Base-by-base conservation (phyloP, 2,113 vertebrate genomes). In the Etheostoma spectabile region DNA sequence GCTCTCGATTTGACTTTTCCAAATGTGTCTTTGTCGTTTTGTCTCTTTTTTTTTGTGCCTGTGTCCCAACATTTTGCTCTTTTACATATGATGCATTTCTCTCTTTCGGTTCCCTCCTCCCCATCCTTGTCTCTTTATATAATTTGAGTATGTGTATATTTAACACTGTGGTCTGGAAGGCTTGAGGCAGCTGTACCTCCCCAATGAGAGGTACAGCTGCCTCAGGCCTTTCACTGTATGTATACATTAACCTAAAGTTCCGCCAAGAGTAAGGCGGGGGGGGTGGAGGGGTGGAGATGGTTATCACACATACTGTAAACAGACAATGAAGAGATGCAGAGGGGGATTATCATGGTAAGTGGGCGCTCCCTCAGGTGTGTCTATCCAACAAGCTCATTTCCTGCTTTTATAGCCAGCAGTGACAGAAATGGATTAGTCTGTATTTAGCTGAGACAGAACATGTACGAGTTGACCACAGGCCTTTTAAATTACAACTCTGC, bases 221-320 rank as follows among this genome's bases (percentile, higher is more conserved):
- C 30, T 84, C 80, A 80, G 48, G 63, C 60, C 55, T 55, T 69
- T 77, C 7, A 11, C 65, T 33, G 63, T 79, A 53, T 90, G 86
- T 92, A 85, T 89, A 92, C 84, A 85, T 89, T 83, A 85, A 71
- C 77, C 67, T 22, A 76, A 67, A 88, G 89, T 90, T 92, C 85
- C 90, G 74, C 87, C 80, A 86, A 83, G 74, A 92, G 85, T 89
- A 81, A 85, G 78, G n/a, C n/a, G 45, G 1, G 24, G 61, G 53
- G 67, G 79, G 42, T 63, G 55, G 52, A 68, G 81, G 52, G 77
- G 53, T 48, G 56, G 69, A 80, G 80, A 84, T 53, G 57, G 59
- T 60, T 78, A 83, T 91, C 75, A 19, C 75, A 18, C 66, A 65
- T 45, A 64, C 61, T 89, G 82, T 92, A 92, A 93, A 91, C 89